Conservation (phyloP, 2,113 vertebrate species). For the Melanocharis versteri region DNA sequence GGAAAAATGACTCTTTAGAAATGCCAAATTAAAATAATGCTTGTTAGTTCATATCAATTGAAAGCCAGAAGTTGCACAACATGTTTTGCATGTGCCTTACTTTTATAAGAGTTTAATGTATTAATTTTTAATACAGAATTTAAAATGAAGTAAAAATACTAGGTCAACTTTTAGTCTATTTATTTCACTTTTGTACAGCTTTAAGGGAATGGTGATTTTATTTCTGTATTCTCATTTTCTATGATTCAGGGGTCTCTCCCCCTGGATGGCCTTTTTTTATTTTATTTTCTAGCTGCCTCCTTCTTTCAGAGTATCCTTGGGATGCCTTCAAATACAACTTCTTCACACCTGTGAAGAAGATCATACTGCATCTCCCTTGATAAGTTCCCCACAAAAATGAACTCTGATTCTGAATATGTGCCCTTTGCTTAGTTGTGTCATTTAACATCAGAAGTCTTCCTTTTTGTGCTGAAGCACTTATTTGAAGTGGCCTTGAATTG, state of each 20-base stretch:
- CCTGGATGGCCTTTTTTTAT: background rate
- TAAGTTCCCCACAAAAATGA: background rate
- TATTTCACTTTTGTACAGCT: background rate
- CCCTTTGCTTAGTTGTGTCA: background rate
- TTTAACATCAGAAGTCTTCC: background rate
- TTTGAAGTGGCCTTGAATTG: accelerated
- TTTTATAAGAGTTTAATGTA: slow-evolving; percentile 66
- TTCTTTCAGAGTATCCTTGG: background rate
- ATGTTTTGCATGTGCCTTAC: slow-evolving; percentile 76
- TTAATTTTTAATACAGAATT: slow-evolving; percentile 58
- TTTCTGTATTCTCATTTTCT: background rate
- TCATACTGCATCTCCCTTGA: background rate
- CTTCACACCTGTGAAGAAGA: background rate
- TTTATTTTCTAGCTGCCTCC: background rate
- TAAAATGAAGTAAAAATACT: slow-evolving; percentile 38
- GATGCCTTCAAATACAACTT: background rate
- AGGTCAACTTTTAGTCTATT: background rate
- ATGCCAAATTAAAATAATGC: slow-evolving; percentile 48
- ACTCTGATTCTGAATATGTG: background rate
- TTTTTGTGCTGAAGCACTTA: background rate
- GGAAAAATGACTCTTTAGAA: slow-evolving; percentile 30
- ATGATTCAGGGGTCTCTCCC: accelerated
- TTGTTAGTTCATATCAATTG: slow-evolving; percentile 36
- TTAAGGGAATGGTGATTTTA: background rate
- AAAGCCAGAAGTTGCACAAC: slow-evolving; percentile 59